A percentile compares a stretch with the other conserved stretches of the same genome.
Conservation (phyloP, 1,140 invertebrate species). For the Drosophila bocki region DNA sequence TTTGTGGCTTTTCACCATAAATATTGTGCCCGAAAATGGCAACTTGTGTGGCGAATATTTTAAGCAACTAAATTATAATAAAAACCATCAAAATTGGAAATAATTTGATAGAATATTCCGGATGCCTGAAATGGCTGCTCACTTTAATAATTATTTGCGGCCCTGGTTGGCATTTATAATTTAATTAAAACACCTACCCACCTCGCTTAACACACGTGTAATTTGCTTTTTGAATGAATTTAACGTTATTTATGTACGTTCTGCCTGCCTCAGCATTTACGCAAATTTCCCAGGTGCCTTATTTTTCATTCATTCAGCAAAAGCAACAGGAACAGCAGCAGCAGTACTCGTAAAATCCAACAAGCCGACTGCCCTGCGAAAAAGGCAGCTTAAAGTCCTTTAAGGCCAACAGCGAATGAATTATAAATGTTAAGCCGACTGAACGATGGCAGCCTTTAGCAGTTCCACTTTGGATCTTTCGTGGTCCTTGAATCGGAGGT, state of each 20-base stretch:
- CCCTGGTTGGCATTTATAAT: constrained; percentile 22
- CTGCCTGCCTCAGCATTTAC: constrained; percentile 36
- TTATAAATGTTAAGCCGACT: constrained; percentile 45
- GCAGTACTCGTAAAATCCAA: constrained; percentile 23
- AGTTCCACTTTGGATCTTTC: constrained; percentile 13
- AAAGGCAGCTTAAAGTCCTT: constrained; percentile 45
- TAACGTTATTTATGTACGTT: constrained; percentile 34
- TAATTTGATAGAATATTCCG: background rate
- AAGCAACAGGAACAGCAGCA: background rate
- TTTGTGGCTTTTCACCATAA: constrained; percentile 38
- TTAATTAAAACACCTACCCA: constrained; percentile 36
- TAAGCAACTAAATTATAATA: background rate
- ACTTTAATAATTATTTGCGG: background rate
- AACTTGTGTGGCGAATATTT: constrained; percentile 20
- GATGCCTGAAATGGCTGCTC: background rate
- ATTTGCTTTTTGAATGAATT: constrained; percentile 32
- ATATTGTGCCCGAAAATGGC: constrained; percentile 25
- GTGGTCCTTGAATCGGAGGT: constrained; percentile 19
- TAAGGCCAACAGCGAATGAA: constrained; percentile 41
- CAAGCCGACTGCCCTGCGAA: constrained; percentile 19
- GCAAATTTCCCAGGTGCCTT: constrained; percentile 52
- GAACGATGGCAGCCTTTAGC: constrained; percentile 37
- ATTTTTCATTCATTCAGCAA: constrained; percentile 33
- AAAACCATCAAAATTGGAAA: background rate
- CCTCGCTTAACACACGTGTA: constrained; percentile 18